These are phyloP conservation scores for Heterochromis multidens DNA, from an alignment of 2,113 vertebrate genomes.

Conservation along the genomic window DNA sequence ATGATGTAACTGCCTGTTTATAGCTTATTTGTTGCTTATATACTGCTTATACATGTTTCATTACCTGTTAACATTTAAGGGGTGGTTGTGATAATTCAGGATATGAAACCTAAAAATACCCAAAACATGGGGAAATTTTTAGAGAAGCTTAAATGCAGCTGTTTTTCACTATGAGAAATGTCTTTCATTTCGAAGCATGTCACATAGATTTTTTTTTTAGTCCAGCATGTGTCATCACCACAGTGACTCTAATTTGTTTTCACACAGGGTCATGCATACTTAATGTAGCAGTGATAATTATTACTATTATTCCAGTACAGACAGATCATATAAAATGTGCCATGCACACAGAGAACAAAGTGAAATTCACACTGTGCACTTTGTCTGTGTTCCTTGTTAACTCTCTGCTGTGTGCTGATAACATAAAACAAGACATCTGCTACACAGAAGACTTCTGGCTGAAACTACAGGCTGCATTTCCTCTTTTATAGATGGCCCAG, in stretches of 20 bases:
- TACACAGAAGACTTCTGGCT: not conserved
- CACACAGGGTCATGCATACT: fast-evolving
- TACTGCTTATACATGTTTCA: not conserved
- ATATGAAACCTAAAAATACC: not conserved
- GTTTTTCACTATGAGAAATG: not conserved
- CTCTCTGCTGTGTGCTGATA: not conserved
- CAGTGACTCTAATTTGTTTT: not conserved
- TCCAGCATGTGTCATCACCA: fast-evolving
- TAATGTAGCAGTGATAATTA: not conserved
- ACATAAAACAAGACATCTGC: not conserved
- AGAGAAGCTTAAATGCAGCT: not conserved
- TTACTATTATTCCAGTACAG: too few species aligned
- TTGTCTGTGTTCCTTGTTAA: not conserved
- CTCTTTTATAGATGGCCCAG: not conserved
- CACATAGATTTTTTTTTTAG: not conserved
- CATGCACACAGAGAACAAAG: not conserved
- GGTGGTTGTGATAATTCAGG: not conserved
- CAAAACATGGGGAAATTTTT: not conserved
- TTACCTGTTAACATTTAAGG: not conserved
- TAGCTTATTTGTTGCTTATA: not conserved
- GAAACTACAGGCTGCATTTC: not conserved
- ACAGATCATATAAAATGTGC: too few species aligned
- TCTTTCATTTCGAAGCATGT: not conserved
- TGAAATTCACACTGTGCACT: fast-evolving
- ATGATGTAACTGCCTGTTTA: not conserved